Base-by-base conservation (phyloP, 35 echinoderm and acorn worm genomes). In the Ophiothrix spiculata region DNA sequence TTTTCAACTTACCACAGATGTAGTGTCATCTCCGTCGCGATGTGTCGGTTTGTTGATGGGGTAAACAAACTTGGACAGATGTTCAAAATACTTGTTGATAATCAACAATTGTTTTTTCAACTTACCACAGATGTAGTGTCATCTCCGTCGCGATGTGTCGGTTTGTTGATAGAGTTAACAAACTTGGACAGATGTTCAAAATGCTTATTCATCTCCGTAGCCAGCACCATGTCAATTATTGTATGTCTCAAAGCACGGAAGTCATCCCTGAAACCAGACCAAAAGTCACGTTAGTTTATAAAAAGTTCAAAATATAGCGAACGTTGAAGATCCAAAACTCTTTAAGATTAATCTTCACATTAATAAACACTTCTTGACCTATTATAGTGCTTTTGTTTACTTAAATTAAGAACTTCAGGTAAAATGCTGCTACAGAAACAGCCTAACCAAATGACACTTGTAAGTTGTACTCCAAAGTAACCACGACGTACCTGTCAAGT, bases 111-210 rank as follows among this genome's bases (percentile, higher is more conserved):
- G n/a, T n/a, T n/a, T n/a, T n/a, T n/a, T n/a, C n/a, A n/a, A n/a
- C n/a, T n/a, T n/a, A n/a, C 35, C 42, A 10, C 6, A 17, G 90
- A 92, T 33, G 90, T 87, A 34, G 38, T 42, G 32, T 92, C 90
- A 40, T 92, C 79, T n/a, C 33, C 88, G 39, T 98, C 95, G 46
- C 92, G 75, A 37, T 80, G 75, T 35, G 64, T 85, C 28, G 91
- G 92, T 39, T 98, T 98, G 75, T 90, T 93, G 84, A 93, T 86
- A 77, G 91, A 94, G 64, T 93, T 98, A 21, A 91, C 92, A 94
- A 98, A 98, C 77, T 98, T 98, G 34, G 92, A 94, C 28, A 98
- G 92, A 89, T 98, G 95, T 81, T 98, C 95, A 89, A 98, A 98
- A 75, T 98, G 95, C 35, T 90, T 87, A 4, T 88, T 93, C 95